A percentile compares a stretch with the other conserved stretches of the same genome.
phyloP scores from a whole-genome alignment of 2,888 invertebrate species.

The Clunio marinus region DNA sequence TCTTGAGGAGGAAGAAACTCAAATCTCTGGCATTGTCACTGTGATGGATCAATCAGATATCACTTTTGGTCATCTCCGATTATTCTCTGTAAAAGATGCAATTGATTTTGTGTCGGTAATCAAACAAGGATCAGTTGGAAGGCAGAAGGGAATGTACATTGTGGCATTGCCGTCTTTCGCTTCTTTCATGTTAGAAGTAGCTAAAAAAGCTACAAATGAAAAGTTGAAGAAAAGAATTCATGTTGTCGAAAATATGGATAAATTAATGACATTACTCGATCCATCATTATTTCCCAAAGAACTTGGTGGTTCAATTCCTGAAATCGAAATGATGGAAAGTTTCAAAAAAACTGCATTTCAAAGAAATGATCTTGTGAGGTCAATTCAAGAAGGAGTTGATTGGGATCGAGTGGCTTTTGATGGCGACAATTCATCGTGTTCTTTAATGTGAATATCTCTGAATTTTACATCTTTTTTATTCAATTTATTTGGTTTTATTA shows the following conservation, averaged over 20 bases:
- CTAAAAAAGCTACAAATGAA: conserved; percentile 4
- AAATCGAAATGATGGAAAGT: not conserved
- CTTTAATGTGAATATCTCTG: not conserved
- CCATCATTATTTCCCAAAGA: not conserved
- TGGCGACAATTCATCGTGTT: not conserved
- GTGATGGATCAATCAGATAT: not conserved
- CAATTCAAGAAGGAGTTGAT: not conserved
- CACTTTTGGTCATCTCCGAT: not conserved
- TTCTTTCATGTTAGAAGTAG: not conserved
- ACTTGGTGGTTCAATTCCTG: not conserved
- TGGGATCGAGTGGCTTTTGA: not conserved
- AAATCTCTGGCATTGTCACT: not conserved
- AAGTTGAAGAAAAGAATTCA: not conserved
- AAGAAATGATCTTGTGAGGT: not conserved
- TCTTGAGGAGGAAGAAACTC: conserved; percentile 16
- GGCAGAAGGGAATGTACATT: conserved; percentile 19
- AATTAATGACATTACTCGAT: not conserved
- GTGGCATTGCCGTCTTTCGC: not conserved
- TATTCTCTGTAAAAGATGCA: not conserved
- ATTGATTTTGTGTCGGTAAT: not conserved
- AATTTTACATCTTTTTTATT: too few species aligned
- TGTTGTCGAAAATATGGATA: not conserved
- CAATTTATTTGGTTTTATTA: too few species aligned
- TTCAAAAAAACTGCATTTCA: not conserved
- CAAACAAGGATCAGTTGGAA: not conserved